Percentiles rank a stretch among this genome's conserved stretches.
Evolutionary conservation across 2,797 vertebrate genomes (phyloP).

Genomic region (Artibeus jamaicensis): DNA sequence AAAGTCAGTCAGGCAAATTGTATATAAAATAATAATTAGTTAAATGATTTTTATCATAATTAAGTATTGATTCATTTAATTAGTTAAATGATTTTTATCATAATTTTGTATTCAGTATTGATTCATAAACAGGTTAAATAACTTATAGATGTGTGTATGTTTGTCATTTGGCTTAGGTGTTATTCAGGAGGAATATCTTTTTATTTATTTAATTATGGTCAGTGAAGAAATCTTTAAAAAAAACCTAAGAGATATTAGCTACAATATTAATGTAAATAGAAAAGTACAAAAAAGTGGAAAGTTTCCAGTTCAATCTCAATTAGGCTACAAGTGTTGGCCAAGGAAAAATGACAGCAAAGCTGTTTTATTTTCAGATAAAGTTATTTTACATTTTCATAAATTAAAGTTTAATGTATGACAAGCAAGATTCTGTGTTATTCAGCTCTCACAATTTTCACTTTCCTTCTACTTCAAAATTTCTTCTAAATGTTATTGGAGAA

Average conservation of each 20-base stretch:
- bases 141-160: not conserved
- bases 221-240: constrained; percentile 13
- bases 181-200: not conserved
- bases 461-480: not conserved
- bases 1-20: not conserved
- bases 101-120: too few relatives aligned
- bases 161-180: not conserved
- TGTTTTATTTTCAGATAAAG: constrained; percentile 23
- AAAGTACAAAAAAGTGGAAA: not conserved
- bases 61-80: not conserved
- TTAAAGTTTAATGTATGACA: not conserved
- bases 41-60: not conserved
- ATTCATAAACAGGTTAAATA: not conserved
- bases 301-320: not conserved
- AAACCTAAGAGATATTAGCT: not conserved
- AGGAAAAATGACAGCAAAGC: not conserved
- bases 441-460: not conserved
- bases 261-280: not conserved
- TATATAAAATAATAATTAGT: not conserved
- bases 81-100: not conserved
- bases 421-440: not conserved
- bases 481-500: not conserved
- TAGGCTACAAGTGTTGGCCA: not conserved
- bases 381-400: not conserved
- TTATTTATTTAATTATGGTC: not conserved